Percentiles rank a stretch among this genome's conserved stretches.
Conservation (phyloP, 2,888 invertebrate genomes). For the Camponotus fellah region DNA sequence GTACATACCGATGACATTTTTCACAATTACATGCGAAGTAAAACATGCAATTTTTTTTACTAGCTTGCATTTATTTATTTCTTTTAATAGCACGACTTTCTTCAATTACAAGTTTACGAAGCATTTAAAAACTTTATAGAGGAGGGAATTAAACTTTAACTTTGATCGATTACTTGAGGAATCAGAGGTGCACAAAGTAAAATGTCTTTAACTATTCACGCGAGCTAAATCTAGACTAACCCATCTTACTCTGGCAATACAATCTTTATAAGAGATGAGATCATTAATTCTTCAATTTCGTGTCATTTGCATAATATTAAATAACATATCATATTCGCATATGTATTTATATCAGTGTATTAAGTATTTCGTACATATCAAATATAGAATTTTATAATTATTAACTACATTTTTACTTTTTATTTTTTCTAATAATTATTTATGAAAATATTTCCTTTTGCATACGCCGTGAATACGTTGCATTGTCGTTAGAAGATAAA, state of each 20-base stretch:
- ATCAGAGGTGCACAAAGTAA: constrained; percentile 7
- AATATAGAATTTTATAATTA: neutral
- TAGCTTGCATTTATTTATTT: neutral
- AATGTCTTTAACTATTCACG: constrained; percentile 17
- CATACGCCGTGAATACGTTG: neutral
- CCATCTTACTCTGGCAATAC: neutral
- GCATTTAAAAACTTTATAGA: neutral
- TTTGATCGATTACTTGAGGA: constrained; percentile 9
- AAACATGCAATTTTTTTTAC: neutral
- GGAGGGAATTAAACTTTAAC: constrained; percentile 21
- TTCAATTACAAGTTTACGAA: neutral
- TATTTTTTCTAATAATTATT: neutral
- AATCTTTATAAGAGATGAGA: neutral
- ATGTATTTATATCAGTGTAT: no score
- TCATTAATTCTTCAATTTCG: neutral
- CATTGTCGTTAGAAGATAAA: constrained; percentile 19
- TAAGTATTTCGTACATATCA: neutral
- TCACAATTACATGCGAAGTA: neutral
- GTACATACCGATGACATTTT: neutral
- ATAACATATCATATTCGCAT: neutral
- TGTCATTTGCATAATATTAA: neutral
- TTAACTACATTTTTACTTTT: neutral
- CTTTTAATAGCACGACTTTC: neutral
- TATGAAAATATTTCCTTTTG: neutral
- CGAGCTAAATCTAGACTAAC: constrained; percentile 12